Evolutionary conservation across 2,113 vertebrate genomes (phyloP).

Genomic region (Cathartes aura): DNA sequence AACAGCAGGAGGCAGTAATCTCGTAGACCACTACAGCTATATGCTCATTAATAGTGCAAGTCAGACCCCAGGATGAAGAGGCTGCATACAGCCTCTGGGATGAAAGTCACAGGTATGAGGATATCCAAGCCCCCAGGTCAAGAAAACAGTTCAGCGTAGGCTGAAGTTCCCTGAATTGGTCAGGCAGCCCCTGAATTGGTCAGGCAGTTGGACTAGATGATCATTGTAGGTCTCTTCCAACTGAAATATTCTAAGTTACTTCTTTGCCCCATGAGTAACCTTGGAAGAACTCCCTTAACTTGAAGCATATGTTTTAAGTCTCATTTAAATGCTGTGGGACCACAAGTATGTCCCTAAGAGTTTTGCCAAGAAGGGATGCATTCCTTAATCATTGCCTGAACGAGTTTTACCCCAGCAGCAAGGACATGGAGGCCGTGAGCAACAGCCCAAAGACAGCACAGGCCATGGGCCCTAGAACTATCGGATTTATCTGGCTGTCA

Average conservation of each 20-base stretch:
- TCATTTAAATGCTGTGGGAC: neutral
- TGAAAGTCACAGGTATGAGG: neutral
- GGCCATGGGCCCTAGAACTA: neutral
- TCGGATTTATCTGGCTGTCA: neutral
- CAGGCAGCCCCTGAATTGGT: neutral
- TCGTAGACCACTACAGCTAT: neutral
- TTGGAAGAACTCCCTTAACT: neutral
- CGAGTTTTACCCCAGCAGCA: neutral
- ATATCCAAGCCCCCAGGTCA: neutral
- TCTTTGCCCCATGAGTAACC: neutral
- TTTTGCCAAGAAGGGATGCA: neutral
- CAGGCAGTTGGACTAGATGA: neutral
- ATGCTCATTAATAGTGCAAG: neutral
- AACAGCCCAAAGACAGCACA: neutral
- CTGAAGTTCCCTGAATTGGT: neutral
- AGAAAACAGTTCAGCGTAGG: neutral
- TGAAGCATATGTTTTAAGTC: neutral
- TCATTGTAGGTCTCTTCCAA: neutral
- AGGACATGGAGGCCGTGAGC: neutral
- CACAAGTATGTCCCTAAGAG: neutral
- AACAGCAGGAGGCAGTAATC: neutral
- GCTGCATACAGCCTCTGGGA: neutral
- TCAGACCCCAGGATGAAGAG: neutral
- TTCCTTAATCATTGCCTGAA: neutral
- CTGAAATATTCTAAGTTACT: neutral